Evolutionary conservation across 2,888 invertebrate species (phyloP).

Genomic region (Formica aserva): DNA sequence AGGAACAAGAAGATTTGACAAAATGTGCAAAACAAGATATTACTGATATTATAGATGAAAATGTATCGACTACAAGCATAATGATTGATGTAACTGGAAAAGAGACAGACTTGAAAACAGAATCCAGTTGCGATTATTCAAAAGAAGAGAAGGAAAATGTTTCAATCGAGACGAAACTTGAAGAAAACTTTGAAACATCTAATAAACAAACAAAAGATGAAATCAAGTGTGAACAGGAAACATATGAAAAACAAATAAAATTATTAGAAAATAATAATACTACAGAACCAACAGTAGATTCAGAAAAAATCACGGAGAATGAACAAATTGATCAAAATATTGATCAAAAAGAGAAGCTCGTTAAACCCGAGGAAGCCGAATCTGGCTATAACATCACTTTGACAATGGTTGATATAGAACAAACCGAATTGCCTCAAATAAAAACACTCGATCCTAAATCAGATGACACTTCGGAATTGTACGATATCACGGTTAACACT

Average conservation of each 20-base stretch:
- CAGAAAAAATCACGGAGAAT: neutral
- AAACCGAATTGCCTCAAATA: constrained; percentile 17
- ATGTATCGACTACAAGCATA: neutral
- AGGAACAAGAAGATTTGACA: neutral
- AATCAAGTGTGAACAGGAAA: neutral
- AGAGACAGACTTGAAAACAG: neutral
- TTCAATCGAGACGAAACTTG: neutral
- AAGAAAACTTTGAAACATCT: neutral
- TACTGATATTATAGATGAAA: neutral
- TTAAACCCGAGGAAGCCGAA: neutral
- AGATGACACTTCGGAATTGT: neutral
- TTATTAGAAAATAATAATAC: neutral
- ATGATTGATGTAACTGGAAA: neutral
- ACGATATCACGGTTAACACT: neutral
- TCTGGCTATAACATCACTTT: neutral
- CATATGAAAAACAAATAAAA: neutral
- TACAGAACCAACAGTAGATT: neutral
- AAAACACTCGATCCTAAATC: neutral
- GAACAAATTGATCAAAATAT: neutral
- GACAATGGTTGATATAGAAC: neutral
- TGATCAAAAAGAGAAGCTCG: neutral
- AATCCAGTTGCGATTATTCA: neutral
- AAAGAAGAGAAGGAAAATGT: neutral
- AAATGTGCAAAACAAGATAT: constrained; percentile 14
- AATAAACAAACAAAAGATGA: neutral